Conservation (phyloP, 2,888 invertebrate genomes). For the Pyrocoelia pectoralis region DNA sequence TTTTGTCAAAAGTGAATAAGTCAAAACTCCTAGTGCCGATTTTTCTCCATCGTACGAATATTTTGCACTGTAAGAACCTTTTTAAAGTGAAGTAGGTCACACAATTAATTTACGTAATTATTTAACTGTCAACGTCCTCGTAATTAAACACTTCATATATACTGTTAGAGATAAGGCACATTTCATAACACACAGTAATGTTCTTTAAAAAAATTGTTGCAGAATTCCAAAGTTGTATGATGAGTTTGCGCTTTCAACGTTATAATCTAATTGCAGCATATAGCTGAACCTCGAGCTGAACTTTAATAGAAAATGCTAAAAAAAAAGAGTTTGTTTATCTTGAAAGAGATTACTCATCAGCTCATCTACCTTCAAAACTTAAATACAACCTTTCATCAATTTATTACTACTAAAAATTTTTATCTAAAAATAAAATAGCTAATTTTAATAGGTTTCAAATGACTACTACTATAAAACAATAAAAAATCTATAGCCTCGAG, state of each 20-base stretch:
- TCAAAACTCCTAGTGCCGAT: no score
- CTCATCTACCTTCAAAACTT: not conserved
- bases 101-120: no score
- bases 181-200: not conserved
- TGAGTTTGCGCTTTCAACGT: not conserved
- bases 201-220: not conserved
- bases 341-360: not conserved
- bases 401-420: constrained; percentile 1
- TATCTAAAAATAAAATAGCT: not conserved
- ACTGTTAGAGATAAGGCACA: not conserved
- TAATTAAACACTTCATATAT: not conserved
- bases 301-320: not conserved
- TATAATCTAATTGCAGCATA: not conserved
- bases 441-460: not conserved
- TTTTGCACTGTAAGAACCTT: no score
- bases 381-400: not conserved
- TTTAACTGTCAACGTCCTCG: not conserved
- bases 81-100: no score
- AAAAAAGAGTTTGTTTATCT: not conserved
- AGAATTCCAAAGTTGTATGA: not conserved
- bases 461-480: constrained; percentile 3
- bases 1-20: no score
- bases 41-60: no score
- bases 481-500: not conserved
- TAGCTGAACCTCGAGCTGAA: not conserved